A percentile compares a stretch with the other conserved stretches of the same genome.
phyloP scores from a whole-genome alignment of 2,888 invertebrate genomes.

The Catocala fraxini region DNA sequence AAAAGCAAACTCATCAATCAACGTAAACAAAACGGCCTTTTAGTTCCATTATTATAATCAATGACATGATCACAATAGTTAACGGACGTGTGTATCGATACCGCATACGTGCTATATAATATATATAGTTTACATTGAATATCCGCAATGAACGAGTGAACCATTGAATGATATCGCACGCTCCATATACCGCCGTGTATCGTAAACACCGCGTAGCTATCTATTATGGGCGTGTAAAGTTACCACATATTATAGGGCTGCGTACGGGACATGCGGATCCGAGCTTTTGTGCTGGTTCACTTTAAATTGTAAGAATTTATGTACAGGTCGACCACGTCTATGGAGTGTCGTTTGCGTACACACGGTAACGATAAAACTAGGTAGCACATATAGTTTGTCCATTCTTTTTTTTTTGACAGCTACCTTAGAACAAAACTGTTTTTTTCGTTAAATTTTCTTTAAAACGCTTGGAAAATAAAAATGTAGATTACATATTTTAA shows the following conservation, averaged over 20 bases:
- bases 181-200: conserved; percentile 42
- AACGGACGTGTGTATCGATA: conserved; percentile 19
- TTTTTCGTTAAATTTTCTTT: too few species aligned
- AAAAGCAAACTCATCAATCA: too few species aligned
- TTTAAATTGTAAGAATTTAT: conserved; percentile 10
- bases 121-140: conserved; percentile 14
- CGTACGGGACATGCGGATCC: background rate
- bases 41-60: conserved; percentile 8
- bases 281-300: background rate
- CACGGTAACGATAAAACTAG: too few species aligned
- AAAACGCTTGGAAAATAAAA: too few species aligned
- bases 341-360: too few species aligned
- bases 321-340: conserved; percentile 2
- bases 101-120: conserved; percentile 5
- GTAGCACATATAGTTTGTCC: too few species aligned
- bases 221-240: conserved; percentile 1
- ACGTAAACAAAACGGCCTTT: background rate
- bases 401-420: too few species aligned
- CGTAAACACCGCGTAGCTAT: conserved; percentile 11
- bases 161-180: conserved; percentile 48
- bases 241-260: background rate
- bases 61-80: conserved; percentile 10
- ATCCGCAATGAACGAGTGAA: conserved; percentile 35
- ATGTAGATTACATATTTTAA: too few species aligned
- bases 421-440: too few species aligned